Conservation (phyloP, 2,113 vertebrate species). For the Micromys minutus region DNA sequence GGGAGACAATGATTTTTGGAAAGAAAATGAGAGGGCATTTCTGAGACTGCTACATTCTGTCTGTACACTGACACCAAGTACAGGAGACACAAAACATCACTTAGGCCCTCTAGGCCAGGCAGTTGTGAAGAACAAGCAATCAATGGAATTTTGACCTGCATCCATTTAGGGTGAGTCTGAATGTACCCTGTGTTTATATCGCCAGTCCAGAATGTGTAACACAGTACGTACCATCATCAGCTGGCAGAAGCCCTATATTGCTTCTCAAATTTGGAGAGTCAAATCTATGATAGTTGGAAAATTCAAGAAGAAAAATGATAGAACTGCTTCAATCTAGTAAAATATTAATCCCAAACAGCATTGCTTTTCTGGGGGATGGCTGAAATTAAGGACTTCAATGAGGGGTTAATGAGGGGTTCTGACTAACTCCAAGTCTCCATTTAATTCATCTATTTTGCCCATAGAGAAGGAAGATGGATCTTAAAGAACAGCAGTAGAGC, state of each 20-base stretch:
- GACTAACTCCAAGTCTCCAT: neutral
- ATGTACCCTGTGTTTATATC: neutral
- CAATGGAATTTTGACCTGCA: neutral
- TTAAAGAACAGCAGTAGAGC: neutral
- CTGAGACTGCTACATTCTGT: neutral
- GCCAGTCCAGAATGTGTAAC: neutral
- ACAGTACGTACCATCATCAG: neutral
- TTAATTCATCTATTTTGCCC: neutral
- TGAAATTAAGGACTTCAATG: neutral
- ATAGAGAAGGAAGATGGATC: neutral
- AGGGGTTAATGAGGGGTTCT: neutral
- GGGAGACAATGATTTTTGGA: neutral
- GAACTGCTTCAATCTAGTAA: neutral
- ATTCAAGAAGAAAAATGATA: neutral
- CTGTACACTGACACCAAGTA: neutral
- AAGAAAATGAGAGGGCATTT: neutral
- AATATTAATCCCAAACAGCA: neutral
- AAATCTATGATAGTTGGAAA: neutral
- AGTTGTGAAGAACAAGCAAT: neutral
- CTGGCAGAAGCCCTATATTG: neutral
- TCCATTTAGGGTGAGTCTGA: neutral
- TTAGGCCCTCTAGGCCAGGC: neutral
- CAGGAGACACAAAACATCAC: neutral
- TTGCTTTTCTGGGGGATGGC: neutral
- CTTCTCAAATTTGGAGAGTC: neutral